Conservation (phyloP, 2,888 invertebrate genomes). For the Nebria brevicollis region DNA sequence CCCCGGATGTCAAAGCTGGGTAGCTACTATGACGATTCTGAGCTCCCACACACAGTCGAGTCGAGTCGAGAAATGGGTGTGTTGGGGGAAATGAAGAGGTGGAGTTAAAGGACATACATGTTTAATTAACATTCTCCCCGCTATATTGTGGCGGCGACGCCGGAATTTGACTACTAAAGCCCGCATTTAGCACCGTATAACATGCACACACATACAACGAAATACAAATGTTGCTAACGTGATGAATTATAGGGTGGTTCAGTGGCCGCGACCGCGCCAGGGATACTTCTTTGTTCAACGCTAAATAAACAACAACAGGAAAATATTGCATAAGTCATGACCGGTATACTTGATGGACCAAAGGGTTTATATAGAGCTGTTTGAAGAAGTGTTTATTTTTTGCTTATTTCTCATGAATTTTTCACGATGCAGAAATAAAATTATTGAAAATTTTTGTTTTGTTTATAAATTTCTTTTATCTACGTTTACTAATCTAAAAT, state of each 20-base stretch:
- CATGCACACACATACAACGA: not conserved
- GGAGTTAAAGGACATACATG: conserved; percentile 34
- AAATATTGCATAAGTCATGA: not conserved
- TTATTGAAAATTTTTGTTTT: too few relatives aligned
- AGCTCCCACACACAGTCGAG: not conserved
- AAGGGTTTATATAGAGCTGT: too few relatives aligned
- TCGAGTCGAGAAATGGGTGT: conserved; percentile 8
- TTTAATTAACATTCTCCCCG: conserved; percentile 41
- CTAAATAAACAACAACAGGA: not conserved
- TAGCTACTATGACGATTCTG: conserved; percentile 15
- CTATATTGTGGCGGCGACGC: conserved; percentile 27
- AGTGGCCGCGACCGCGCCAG: not conserved
- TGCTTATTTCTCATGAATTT: too few relatives aligned
- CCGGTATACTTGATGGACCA: not conserved
- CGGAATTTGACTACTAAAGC: conserved; percentile 31
- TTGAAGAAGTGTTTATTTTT: too few relatives aligned
- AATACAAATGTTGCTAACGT: conserved; percentile 31
- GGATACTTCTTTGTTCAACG: not conserved
- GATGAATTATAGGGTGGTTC: conserved; percentile 29
- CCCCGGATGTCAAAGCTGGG: conserved; percentile 48
- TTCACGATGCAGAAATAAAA: too few relatives aligned
- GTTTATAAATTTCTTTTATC: too few relatives aligned
- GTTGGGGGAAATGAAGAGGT: not conserved
- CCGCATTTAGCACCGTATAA: conserved; percentile 14
- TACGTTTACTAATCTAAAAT: too few relatives aligned